Conservation (phyloP, 2,113 vertebrate genomes). For the Callorhinus ursinus region DNA sequence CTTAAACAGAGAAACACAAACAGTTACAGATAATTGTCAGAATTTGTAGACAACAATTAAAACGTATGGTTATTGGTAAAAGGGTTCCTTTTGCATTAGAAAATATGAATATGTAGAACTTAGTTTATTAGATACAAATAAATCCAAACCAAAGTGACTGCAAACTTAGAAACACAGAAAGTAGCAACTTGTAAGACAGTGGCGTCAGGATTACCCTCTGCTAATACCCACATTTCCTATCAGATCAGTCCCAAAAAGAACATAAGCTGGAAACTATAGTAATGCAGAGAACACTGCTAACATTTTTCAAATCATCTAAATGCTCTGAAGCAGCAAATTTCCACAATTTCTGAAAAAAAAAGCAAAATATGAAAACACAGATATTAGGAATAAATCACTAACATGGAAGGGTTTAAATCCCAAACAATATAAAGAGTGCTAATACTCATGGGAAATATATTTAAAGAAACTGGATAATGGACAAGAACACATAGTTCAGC, state of each 20-base stretch:
- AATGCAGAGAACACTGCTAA: background rate
- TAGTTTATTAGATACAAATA: constrained; percentile 44
- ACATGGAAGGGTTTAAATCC: background rate
- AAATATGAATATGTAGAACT: background rate
- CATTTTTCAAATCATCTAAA: constrained; percentile 43
- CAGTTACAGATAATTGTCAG: background rate
- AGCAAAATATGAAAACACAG: background rate
- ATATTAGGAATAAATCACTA: background rate
- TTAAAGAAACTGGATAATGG: background rate
- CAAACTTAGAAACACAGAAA: constrained; percentile 42
- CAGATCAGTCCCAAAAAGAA: background rate
- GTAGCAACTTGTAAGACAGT: background rate
- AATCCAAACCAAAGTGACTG: constrained; percentile 13
- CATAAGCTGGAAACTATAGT: background rate
- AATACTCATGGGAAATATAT: background rate
- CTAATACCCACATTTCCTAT: background rate
- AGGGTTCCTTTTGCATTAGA: background rate
- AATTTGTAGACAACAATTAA: constrained; percentile 17
- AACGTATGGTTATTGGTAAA: constrained; percentile 5
- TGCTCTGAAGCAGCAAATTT: background rate
- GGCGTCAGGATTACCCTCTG: background rate
- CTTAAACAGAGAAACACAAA: constrained; percentile 19
- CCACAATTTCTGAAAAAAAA: background rate
- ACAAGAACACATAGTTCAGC: background rate
- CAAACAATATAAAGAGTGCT: background rate